Base-by-base conservation (phyloP, 2,113 vertebrate species). In the Micronycteris hirsuta region DNA sequence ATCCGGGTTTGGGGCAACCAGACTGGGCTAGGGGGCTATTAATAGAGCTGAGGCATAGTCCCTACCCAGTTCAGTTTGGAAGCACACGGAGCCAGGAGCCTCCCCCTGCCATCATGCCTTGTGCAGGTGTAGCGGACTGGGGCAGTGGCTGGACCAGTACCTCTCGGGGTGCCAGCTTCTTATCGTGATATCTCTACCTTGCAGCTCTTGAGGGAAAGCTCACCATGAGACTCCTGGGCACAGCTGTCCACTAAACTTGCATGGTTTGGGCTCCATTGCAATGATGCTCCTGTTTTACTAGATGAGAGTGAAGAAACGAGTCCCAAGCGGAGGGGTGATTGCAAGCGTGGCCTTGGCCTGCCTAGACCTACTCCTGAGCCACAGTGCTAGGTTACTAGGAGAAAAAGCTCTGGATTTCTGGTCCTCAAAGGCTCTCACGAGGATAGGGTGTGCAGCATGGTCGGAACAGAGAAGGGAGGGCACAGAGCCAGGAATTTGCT, bases 21-120 rank as follows among this genome's bases (percentile, higher is more conserved):
- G 95, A 86, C 96, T 97, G 96, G 94, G 81, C 88, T 96, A 80
- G 92, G 96, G 96, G 95, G 77, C 67, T 98, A 96, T 98, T 98
- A 97, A 97, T 97, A 98, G 96, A 97, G 88, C 43, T 3, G 58
- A 96, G 77, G 88, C 95, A 85, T 54, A 97, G 92, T 70, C 93
- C 94, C 77, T 19, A 95, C 92, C 95, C 95, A 97, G 76, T 96
- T 98, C 92, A 83, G 22, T 96, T 95, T 86, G 88, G 81, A 95
- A 92, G 84, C 89, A 94, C 7, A 36, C 9, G 17, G 90, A 97
- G n/a, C 85, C 92, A 87, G 70, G 70, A 95, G 73, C 86, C 43
- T 86, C 43, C 52, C 9, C 43, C n/a, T 93, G 38, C 56, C 74
- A 83, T 61, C 33, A 47, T 47, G 52, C 54, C 56, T 89, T 82